Evolutionary conservation across 1,140 invertebrate species (phyloP).

Genomic region (Fopius arisanus): DNA sequence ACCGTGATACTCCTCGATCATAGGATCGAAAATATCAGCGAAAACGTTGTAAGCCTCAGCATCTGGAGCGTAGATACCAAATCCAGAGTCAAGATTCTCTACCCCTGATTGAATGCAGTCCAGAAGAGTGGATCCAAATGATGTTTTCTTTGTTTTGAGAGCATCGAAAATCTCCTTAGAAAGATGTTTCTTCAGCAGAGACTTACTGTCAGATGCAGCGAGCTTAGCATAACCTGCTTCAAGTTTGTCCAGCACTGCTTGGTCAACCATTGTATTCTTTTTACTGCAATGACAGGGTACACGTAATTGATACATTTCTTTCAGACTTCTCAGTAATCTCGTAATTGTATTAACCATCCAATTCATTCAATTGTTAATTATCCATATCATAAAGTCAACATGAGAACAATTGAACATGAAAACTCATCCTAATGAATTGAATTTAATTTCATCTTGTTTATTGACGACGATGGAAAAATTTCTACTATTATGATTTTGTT

Average conservation of each 20-base stretch:
- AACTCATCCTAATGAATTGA: no score
- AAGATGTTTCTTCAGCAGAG: constrained; percentile 93
- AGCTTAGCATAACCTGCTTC: constrained; percentile 91
- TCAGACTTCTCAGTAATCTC: background rate
- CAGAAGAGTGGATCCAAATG: constrained; percentile 86
- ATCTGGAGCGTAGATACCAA: constrained; percentile 96
- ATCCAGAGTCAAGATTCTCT: constrained; percentile 89
- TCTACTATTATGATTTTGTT: no score
- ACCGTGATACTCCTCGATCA: constrained; percentile 95
- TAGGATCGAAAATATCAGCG: constrained; percentile 91
- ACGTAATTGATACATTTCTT: constrained; percentile 6
- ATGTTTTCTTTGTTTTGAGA: constrained; percentile 90
- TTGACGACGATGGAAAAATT: no score
- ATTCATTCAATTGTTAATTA: background rate
- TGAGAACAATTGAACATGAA: background rate
- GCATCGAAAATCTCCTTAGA: constrained; percentile 89
- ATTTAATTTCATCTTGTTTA: no score
- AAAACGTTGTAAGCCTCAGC: constrained; percentile 92
- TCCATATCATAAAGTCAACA: background rate
- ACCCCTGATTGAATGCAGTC: constrained; percentile 93
- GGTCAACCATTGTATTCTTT: constrained; percentile 85
- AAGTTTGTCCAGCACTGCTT: constrained; percentile 86
- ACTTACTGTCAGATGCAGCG: constrained; percentile 88
- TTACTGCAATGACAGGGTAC: constrained; percentile 63
- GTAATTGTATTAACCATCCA: background rate